phyloP scores from a whole-genome alignment of 35 echinoderm and acorn worm genomes.

The Ptychodera flava region DNA sequence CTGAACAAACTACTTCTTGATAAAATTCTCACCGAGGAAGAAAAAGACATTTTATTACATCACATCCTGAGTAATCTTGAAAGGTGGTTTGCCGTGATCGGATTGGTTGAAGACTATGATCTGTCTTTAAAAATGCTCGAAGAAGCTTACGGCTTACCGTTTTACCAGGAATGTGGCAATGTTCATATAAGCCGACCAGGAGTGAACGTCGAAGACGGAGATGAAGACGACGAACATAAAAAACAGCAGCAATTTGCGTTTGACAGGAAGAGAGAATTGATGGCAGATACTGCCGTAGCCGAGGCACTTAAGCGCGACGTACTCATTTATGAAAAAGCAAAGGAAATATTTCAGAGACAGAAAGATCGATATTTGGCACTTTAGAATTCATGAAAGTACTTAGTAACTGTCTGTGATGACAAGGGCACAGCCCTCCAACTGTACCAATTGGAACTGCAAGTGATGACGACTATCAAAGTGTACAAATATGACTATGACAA shows the following conservation, averaged over 20 bases:
- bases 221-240: too few species aligned
- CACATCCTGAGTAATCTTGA: background rate
- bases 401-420: too few species aligned
- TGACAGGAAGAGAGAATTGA: background rate
- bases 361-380: too few species aligned
- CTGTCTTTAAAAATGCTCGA: background rate
- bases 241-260: too few species aligned
- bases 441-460: too few species aligned
- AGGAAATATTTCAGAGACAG: background rate
- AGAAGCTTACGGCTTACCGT: background rate
- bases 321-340: background rate
- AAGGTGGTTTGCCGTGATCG: conserved; percentile 4
- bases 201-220: too few species aligned
- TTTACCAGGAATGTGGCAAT: background rate
- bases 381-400: too few species aligned
- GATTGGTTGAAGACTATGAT: background rate
- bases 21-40: background rate
- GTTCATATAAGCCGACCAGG: too few species aligned
- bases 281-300: background rate
- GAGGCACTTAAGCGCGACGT: background rate
- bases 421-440: too few species aligned
- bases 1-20: background rate
- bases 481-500: too few species aligned
- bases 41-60: background rate
- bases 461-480: too few species aligned